phyloP scores from a whole-genome alignment of 2,797 vertebrate species.

The Gobionotothen gibberifrons region DNA sequence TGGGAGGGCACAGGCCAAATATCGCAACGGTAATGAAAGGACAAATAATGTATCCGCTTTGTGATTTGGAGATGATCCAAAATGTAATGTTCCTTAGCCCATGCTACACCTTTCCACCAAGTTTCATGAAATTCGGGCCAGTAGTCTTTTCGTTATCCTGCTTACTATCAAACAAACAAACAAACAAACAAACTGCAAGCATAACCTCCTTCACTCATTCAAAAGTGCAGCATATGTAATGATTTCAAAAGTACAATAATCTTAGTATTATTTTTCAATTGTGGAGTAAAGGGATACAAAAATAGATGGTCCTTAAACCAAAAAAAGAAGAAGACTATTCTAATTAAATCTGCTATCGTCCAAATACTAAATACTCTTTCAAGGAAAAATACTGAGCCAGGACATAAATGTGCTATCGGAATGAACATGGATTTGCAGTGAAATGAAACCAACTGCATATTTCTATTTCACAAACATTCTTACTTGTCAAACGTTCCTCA shows the following conservation, averaged over 20 bases:
- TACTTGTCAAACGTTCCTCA: conserved; percentile 21
- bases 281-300: neutral
- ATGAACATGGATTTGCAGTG: conserved; percentile 37
- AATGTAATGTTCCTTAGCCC: no score
- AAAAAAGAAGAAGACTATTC: conserved; percentile 37
- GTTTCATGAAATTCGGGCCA: no score
- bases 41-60: no score
- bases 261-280: conserved; percentile 1
- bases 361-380: conserved; percentile 28
- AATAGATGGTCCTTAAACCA: conserved; percentile 47
- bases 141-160: no score
- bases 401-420: conserved; percentile 10
- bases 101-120: no score
- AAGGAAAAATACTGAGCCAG: conserved; percentile 59
- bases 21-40: no score
- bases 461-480: conserved; percentile 35
- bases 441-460: conserved; percentile 30
- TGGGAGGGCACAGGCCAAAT: no score
- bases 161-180: no score
- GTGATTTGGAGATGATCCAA: no score
- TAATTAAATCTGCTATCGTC: conserved; percentile 20
- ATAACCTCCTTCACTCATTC: conserved; percentile 28
- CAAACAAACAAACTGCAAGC: no score
- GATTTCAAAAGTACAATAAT: conserved; percentile 28
- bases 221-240: conserved; percentile 45